Evolutionary conservation across 2,888 invertebrate species (phyloP), one percentile per base, ranked within the genome.

Genomic region (Drosophila kambysellisi): DNA sequence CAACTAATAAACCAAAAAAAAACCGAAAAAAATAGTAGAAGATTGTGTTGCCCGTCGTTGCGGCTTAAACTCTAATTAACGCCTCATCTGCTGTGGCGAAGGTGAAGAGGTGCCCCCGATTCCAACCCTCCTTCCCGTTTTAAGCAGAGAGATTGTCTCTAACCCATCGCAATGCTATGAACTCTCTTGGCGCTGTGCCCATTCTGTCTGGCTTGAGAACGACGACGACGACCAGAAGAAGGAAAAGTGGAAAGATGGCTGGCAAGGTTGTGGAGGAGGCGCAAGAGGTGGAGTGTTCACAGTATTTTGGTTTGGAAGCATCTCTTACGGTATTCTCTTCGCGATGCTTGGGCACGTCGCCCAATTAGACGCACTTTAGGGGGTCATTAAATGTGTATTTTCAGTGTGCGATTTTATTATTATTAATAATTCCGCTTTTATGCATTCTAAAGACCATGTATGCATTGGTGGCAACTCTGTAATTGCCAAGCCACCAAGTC

Each of bases 41-140:
- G 30, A 15, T 30, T 20, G 67, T 82, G 74, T 65, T 79, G 63
- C 41, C 48, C 48, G 37, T 54, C 63, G 74, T 63, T 79, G 79
- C 79, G 82, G 76, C 76, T 87, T 90, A 89, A 90, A 89, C 88
- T 90, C 90, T 90, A 90, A 88, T 88, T 88, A 88, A 90, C 80
- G 90, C 90, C 88, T 87, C 85, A 82, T 74, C 73, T 78, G 82
- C 41, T 54, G 41, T 63, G 62, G 35, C 66, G 62, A 37, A 61
- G 70, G 41, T 69, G 74, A 73, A 51, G 59, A 66, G 61, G 30
- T 57, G 59, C 39, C 50, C 53, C 41, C 17, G 15, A 25, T 43
- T 35, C 3, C 12, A 25, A 15, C 4, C 30, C 50, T 15, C 12
- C 12, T 11, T 11, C 11, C n/a, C 32, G 51, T 9, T 29, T 46